phyloP scores from a whole-genome alignment of 2,113 vertebrate genomes.

The Anoplopoma fimbria region DNA sequence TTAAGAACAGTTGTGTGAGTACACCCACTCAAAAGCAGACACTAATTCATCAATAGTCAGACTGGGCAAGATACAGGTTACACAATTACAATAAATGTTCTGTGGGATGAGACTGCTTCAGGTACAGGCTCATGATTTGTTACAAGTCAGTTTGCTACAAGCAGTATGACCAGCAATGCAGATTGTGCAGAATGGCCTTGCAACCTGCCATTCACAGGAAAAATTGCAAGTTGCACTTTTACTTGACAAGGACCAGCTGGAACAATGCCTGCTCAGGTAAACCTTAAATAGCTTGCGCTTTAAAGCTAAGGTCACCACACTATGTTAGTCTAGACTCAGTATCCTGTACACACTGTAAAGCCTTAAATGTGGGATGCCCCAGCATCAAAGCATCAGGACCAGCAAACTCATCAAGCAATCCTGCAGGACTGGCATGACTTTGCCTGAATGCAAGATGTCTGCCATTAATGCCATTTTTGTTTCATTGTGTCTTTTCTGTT shows the following conservation, averaged over 20 bases:
- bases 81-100: neutral
- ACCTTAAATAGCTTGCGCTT: neutral
- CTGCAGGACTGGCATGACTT: neutral
- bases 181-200: neutral
- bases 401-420: neutral
- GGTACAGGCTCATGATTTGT: slow-evolving; percentile 12
- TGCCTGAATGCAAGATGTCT: neutral
- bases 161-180: neutral
- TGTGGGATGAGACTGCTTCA: neutral
- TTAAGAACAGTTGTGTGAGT: slow-evolving; percentile 13
- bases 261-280: neutral
- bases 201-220: neutral
- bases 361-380: neutral
- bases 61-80: neutral
- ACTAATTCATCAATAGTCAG: neutral
- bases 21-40: neutral
- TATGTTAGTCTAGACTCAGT: neutral
- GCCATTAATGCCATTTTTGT: neutral
- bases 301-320: neutral
- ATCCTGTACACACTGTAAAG: neutral
- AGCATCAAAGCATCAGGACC: neutral
- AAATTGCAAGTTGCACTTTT: neutral
- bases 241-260: neutral
- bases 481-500: neutral
- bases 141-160: neutral